phyloP scores from a whole-genome alignment of 2,888 invertebrate genomes.

The Nemotelus nigrinus region DNA sequence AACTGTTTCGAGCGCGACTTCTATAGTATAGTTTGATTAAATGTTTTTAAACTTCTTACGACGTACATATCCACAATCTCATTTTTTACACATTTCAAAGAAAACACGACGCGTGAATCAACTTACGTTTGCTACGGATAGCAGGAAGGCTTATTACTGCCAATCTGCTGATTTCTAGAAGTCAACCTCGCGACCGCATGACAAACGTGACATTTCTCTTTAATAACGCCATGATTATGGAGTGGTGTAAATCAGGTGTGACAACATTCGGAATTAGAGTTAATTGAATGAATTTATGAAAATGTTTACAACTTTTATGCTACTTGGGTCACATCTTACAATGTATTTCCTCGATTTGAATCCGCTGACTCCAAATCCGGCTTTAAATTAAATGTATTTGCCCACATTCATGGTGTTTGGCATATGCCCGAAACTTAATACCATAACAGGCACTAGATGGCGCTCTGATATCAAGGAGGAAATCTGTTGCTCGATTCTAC shows the following conservation, averaged over 20 bases:
- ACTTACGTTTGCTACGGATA: constrained; percentile 12
- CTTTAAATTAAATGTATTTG: too few species aligned
- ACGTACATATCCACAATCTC: constrained; percentile 28
- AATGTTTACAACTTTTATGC: too few species aligned
- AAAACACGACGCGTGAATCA: constrained; percentile 33
- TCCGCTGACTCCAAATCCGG: too few species aligned
- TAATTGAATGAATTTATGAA: too few species aligned
- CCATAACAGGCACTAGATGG: too few species aligned
- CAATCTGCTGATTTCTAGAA: constrained; percentile 38
- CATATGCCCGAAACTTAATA: too few species aligned
- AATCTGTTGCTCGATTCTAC: too few species aligned
- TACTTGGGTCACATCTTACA: too few species aligned
- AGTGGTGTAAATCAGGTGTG: background rate
- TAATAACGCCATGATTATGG: constrained; percentile 1
- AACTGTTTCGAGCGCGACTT: constrained; percentile 28
- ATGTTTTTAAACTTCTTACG: constrained; percentile 12
- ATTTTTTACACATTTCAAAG: constrained; percentile 12
- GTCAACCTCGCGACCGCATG: constrained; percentile 33
- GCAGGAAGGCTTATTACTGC: constrained; percentile 29
- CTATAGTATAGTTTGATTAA: constrained; percentile 6
- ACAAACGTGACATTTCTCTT: constrained; percentile 20
- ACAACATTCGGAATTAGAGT: background rate
- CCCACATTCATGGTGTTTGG: too few species aligned
- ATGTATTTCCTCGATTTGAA: too few species aligned
- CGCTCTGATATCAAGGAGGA: too few species aligned